phyloP scores from a whole-genome alignment of 2,888 invertebrate genomes.

The Trichopria drosophilae region DNA sequence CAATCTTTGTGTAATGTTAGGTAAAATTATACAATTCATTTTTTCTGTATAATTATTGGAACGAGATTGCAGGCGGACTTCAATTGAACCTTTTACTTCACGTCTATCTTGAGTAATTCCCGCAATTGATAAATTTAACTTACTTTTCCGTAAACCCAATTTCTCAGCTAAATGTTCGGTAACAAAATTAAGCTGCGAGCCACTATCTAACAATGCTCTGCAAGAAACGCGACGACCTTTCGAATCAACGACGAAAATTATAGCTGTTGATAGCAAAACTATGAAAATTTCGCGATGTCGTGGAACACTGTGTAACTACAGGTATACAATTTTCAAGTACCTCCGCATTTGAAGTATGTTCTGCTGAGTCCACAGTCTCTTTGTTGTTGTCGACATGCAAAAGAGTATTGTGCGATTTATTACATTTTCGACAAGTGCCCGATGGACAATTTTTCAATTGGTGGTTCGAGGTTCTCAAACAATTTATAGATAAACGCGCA shows the following conservation, averaged over 20 bases:
- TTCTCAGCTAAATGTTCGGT: constrained; percentile 1
- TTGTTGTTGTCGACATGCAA: too few species aligned
- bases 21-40: not conserved
- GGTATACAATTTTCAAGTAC: too few species aligned
- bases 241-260: constrained; percentile 8
- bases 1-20: not conserved
- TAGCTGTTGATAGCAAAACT: constrained; percentile 25
- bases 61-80: not conserved
- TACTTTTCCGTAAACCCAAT: constrained; percentile 1
- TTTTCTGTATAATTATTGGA: not conserved
- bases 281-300: too few species aligned
- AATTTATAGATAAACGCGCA: too few species aligned
- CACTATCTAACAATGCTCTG: constrained; percentile 14
- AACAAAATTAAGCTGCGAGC: constrained; percentile 21
- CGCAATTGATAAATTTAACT: too few species aligned
- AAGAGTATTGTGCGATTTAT: too few species aligned
- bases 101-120: constrained; percentile 2
- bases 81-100: not conserved
- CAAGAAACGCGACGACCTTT: constrained; percentile 7
- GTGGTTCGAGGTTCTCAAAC: too few species aligned
- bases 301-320: too few species aligned
- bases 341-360: too few species aligned
- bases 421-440: too few species aligned
- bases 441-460: too few species aligned
- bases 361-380: too few species aligned